A percentile compares a stretch with the other conserved stretches of the same genome.
These are phyloP conservation scores for Melinopterus prodromus DNA, from an alignment of 2,888 invertebrate species.

Conservation along the genomic window DNA sequence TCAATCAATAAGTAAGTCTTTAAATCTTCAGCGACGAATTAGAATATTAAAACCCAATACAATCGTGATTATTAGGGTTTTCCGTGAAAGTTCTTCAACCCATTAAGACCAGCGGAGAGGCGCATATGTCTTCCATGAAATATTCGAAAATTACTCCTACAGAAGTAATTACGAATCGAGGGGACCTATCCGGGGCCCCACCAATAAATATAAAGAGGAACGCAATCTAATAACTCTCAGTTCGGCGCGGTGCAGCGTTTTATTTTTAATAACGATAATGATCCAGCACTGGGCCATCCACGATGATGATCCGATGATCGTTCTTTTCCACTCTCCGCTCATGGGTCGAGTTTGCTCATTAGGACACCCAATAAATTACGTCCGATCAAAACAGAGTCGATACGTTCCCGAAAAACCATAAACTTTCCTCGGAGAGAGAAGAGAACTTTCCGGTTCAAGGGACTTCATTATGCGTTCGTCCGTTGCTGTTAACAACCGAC, in stretches of 20 bases:
- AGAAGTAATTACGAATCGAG: no score
- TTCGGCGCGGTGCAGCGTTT: not conserved
- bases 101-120: no score
- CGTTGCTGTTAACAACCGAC: slow-evolving; percentile 42
- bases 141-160: no score
- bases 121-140: no score
- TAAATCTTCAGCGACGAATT: no score
- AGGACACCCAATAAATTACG: slow-evolving; percentile 25
- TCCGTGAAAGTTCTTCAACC: no score
- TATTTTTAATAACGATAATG: slow-evolving; percentile 23
- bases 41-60: no score
- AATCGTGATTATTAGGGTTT: no score
- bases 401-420: slow-evolving; percentile 16
- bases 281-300: not conserved
- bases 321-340: not conserved
- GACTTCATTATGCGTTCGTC: slow-evolving; percentile 32
- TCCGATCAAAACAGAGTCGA: slow-evolving; percentile 19
- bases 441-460: not conserved
- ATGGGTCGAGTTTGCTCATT: slow-evolving; percentile 22
- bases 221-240: slow-evolving; percentile 21
- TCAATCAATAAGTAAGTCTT: no score
- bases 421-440: not conserved
- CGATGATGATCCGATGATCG: slow-evolving; percentile 13
- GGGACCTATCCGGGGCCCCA: not conserved
- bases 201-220: slow-evolving; percentile 17